These are phyloP conservation scores for Rhimphoctona megacephalus DNA, from an alignment of 2,888 invertebrate species.

Conservation along the genomic window DNA sequence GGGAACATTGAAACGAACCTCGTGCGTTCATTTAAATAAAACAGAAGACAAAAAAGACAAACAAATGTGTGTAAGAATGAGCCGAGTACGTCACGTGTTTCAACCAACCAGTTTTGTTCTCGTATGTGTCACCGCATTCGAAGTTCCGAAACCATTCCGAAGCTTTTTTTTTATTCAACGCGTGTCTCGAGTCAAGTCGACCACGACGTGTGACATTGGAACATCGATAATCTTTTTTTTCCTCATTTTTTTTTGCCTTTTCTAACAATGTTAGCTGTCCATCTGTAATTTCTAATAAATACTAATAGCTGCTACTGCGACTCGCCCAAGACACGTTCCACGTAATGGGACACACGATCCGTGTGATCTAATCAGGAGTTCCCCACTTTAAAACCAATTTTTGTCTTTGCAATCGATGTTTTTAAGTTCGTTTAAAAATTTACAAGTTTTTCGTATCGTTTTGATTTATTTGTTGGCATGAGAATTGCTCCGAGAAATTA, in stretches of 20 bases:
- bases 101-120: constrained; percentile 47
- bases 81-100: constrained; percentile 28
- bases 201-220: constrained; percentile 46
- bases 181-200: constrained; percentile 48
- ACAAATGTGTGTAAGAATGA: neutral
- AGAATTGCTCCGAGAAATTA: constrained; percentile 13
- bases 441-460: neutral
- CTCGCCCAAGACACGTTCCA: constrained; percentile 1
- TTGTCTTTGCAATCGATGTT: neutral
- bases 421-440: neutral
- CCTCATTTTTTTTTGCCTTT: constrained; percentile 15
- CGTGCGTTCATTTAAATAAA: neutral
- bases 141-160: constrained; percentile 23
- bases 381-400: neutral
- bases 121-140: constrained; percentile 40
- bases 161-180: constrained; percentile 50
- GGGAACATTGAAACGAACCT: too few relatives aligned
- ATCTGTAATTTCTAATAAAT: constrained; percentile 10
- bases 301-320: neutral
- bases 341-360: constrained; percentile 15
- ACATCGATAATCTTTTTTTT: constrained; percentile 45
- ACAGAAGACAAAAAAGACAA: neutral
- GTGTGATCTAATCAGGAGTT: neutral
- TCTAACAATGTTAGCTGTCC: constrained; percentile 16
- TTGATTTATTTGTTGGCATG: neutral